Evolutionary conservation across 2,888 invertebrate genomes (phyloP), one percentile per base, ranked within the genome.

Genomic region (Pterostichus niger): DNA sequence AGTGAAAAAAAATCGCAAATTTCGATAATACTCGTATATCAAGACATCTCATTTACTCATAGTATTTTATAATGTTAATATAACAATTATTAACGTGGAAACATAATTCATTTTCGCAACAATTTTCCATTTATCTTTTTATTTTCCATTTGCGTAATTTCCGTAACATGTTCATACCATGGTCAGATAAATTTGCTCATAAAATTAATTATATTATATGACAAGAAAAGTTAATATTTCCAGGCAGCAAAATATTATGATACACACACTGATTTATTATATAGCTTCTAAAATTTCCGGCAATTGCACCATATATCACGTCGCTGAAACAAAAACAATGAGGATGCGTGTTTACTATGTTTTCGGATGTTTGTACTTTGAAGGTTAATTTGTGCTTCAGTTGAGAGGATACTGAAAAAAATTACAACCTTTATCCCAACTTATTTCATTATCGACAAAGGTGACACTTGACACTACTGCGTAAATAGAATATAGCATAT

Each of bases 101-200:
- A 46, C 17, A 46, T 46, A 46, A 73, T 11, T 73, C 24, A 73
- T 46, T 73, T 24, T 24, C 3, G 10, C 24, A 75, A 71, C 40
- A 52, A 75, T 52, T 75, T 75, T 49, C 52, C 31, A 13, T 33
- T 49, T 75, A 52, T 75, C 13, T 75, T 13, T 61, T 44, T 10
- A 78, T 52, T 80, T 68, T 80, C 68, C 17, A 33, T 59, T 80
- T 64, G 64, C 61, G 49, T 33, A 49, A 80, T 80, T 80, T 80
- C 80, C 80, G 68, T 68, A 80, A 64, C 15, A 78, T 78, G 78
- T 78, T 40, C n/a, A 40, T 24, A 44, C 40, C 59, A 80, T 15
- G 80, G 64, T 68, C 44, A 80, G 17, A 0, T 80, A 24, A 80
- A 64, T 49, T 80, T 64, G 52, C 31, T 3, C 49, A 33, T 52